These are phyloP conservation scores for Telmatochromis sp. DNA, from an alignment of 2,113 vertebrate genomes.

Conservation along the genomic window DNA sequence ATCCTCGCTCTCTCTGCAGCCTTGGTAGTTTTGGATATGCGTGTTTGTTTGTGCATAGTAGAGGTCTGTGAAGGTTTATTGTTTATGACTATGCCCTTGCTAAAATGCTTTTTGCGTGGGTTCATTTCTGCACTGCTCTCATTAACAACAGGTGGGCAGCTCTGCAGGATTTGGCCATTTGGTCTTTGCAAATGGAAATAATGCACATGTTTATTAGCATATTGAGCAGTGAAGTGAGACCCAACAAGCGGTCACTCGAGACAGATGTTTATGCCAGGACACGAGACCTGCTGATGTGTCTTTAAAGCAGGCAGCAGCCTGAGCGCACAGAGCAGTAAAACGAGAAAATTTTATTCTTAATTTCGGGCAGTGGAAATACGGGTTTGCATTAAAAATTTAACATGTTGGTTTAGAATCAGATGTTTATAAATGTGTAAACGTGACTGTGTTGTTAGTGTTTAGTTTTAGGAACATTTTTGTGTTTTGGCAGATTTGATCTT, in stretches of 20 bases:
- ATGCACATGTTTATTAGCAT: not conserved
- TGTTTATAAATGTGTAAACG: not conserved
- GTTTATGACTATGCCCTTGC: not conserved
- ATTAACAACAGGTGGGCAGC: not conserved
- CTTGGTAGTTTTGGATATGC: not conserved
- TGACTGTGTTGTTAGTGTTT: not conserved
- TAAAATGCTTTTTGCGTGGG: not conserved
- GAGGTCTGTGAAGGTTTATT: not conserved
- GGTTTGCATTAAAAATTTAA: not conserved
- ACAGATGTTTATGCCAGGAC: not conserved
- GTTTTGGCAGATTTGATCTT: not conserved
- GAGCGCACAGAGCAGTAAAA: not conserved
- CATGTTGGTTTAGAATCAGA: not conserved
- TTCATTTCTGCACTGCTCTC: not conserved
- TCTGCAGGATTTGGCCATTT: not conserved
- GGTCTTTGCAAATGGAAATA: not conserved
- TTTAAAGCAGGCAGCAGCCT: not conserved
- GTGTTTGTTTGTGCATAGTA: not conserved
- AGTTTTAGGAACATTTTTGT: not conserved
- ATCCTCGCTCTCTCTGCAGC: not conserved
- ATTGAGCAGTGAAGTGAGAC: not conserved
- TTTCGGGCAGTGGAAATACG: not conserved
- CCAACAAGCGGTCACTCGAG: not conserved
- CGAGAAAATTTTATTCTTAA: not conserved
- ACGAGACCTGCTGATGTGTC: not conserved